These are phyloP conservation scores for Ctenoplectra terminalis DNA, from an alignment of 1,140 invertebrate species.

Conservation along the genomic window DNA sequence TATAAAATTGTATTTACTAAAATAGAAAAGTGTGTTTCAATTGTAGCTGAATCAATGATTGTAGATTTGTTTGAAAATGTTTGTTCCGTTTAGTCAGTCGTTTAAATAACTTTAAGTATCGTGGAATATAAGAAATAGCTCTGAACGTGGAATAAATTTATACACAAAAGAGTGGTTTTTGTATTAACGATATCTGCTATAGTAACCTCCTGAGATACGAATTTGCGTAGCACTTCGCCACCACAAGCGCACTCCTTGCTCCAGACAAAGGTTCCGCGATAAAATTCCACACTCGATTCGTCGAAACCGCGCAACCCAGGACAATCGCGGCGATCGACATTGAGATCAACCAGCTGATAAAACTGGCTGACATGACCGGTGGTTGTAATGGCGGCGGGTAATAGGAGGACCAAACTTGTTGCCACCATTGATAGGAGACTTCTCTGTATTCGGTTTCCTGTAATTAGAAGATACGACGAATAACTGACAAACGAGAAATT, in stretches of 20 bases:
- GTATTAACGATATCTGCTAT: not conserved
- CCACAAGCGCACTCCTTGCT: not conserved
- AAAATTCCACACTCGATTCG: conserved; percentile 43
- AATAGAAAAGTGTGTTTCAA: not conserved
- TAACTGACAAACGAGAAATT: no score
- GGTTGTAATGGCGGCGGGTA: conserved; percentile 68
- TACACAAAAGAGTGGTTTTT: no score
- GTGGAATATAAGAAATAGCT: no score
- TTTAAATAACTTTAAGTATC: no score
- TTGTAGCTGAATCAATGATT: not conserved
- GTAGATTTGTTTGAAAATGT: not conserved
- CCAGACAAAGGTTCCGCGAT: not conserved
- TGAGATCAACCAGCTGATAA: conserved; percentile 78
- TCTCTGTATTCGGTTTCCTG: conserved; percentile 73
- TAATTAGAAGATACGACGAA: no score
- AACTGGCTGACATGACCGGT: conserved; percentile 71
- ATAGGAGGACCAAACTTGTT: conserved; percentile 76
- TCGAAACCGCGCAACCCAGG: conserved; percentile 63
- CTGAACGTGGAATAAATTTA: no score
- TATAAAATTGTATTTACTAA: not conserved
- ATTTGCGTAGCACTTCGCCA: not conserved
- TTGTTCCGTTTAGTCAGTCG: no score
- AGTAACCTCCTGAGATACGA: conserved; percentile 50
- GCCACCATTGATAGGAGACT: conserved; percentile 74
- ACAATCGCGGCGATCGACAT: conserved; percentile 67